Conservation (phyloP, 1,140 invertebrate species). For the Drosophila lacertosa region DNA sequence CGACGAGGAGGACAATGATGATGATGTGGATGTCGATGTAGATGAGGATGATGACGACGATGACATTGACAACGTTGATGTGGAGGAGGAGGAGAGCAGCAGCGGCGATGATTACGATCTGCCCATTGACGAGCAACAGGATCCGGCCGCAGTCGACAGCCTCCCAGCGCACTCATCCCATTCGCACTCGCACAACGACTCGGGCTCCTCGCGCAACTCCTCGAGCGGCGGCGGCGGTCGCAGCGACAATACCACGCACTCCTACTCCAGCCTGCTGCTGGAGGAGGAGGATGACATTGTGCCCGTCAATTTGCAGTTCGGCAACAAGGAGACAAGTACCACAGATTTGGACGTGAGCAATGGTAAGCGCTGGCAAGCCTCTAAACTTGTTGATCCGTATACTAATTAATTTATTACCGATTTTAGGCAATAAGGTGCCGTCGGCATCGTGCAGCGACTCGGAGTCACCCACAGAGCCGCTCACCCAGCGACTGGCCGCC, state of each 20-base stretch:
- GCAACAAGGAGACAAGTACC: slow-evolving; percentile 39
- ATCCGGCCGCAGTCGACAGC: slow-evolving; percentile 45
- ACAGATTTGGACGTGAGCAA: slow-evolving; percentile 78
- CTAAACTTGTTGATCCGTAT: background rate
- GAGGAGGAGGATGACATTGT: slow-evolving; percentile 83
- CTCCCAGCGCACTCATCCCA: slow-evolving; percentile 53
- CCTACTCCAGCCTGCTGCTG: slow-evolving; percentile 80
- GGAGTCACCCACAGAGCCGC: slow-evolving; percentile 87
- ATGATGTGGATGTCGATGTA: slow-evolving; percentile 42
- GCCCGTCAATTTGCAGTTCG: slow-evolving; percentile 66
- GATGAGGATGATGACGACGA: slow-evolving; percentile 52
- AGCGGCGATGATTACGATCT: slow-evolving; percentile 73
- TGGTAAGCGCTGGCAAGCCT: slow-evolving; percentile 37
- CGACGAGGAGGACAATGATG: slow-evolving; percentile 62
- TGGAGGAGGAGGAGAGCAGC: slow-evolving; percentile 71
- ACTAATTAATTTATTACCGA: background rate
- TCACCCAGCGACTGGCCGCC: slow-evolving; percentile 85
- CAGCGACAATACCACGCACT: slow-evolving; percentile 83
- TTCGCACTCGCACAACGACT: slow-evolving; percentile 69
- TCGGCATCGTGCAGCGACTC: slow-evolving; percentile 85
- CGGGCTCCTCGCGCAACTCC: slow-evolving; percentile 76
- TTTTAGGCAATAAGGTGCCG: slow-evolving; percentile 79
- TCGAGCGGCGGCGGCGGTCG: slow-evolving; percentile 75
- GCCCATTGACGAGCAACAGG: slow-evolving; percentile 73
- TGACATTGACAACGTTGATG: slow-evolving; percentile 69